These are phyloP conservation scores for Crioceris asparagi DNA, from an alignment of 2,888 invertebrate genomes.

Conservation along the genomic window DNA sequence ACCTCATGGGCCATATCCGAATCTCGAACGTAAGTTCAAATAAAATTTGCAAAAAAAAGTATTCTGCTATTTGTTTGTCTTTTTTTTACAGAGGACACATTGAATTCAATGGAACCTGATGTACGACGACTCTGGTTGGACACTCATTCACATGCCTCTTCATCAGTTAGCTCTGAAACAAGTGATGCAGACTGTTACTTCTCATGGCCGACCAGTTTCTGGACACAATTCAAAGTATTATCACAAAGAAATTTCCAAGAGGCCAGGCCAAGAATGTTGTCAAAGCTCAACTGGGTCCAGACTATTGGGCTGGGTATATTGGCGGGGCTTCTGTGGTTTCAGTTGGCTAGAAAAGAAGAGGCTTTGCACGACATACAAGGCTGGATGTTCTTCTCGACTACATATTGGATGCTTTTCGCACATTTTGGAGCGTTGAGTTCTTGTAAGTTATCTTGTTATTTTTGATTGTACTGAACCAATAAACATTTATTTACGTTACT, in stretches of 20 bases:
- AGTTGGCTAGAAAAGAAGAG: constrained; percentile 62
- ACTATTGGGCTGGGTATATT: constrained; percentile 60
- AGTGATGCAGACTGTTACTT: constrained; percentile 51
- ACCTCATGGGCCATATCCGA: constrained; percentile 31
- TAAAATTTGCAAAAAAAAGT: neutral
- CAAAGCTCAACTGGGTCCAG: constrained; percentile 67
- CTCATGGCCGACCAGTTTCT: constrained; percentile 64
- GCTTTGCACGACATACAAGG: constrained; percentile 68
- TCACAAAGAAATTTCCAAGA: constrained; percentile 66
- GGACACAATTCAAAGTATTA: constrained; percentile 66
- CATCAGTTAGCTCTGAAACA: constrained; percentile 50
- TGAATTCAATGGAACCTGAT: constrained; percentile 44
- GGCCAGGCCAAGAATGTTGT: constrained; percentile 63
- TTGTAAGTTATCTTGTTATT: constrained; percentile 45
- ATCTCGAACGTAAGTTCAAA: constrained; percentile 35
- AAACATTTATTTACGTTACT: neutral
- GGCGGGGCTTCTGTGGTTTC: constrained; percentile 69
- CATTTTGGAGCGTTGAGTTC: constrained; percentile 68
- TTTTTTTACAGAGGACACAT: constrained; percentile 38
- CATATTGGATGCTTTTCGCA: constrained; percentile 74
- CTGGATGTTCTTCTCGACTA: constrained; percentile 76
- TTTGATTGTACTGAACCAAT: no score
- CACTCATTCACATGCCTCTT: constrained; percentile 57
- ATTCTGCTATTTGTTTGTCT: no score
- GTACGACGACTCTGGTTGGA: constrained; percentile 58